Evolutionary conservation across 2,113 vertebrate species (phyloP).

Genomic region (Mormyrus lacerda): DNA sequence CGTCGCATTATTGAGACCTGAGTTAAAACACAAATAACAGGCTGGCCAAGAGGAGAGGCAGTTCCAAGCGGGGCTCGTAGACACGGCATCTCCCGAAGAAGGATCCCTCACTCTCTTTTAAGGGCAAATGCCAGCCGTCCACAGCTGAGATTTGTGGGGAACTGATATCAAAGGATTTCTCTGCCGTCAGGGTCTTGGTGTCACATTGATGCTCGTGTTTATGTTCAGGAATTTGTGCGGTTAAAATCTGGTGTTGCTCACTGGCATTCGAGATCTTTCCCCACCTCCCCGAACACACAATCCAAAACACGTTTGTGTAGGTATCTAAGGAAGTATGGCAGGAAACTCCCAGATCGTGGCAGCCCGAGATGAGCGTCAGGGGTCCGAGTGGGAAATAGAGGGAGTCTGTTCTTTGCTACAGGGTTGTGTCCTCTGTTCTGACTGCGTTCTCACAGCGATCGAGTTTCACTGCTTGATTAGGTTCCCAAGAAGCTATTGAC

Average conservation of each 20-base stretch:
- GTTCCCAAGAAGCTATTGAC: background rate
- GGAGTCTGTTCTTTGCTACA: background rate
- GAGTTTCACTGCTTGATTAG: background rate
- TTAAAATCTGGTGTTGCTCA: background rate
- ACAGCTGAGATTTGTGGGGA: background rate
- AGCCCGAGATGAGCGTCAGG: background rate
- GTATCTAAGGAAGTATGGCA: background rate
- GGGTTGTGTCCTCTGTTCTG: background rate
- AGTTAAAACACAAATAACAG: background rate
- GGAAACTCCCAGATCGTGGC: background rate
- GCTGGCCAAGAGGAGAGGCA: background rate
- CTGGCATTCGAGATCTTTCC: background rate
- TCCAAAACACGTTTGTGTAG: conserved; percentile 6
- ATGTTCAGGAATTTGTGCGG: background rate
- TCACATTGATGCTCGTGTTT: background rate
- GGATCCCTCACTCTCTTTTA: background rate
- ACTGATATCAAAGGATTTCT: background rate
- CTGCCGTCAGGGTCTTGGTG: background rate
- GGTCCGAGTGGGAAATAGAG: background rate
- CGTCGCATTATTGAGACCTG: background rate
- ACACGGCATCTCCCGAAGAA: background rate
- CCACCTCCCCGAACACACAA: background rate
- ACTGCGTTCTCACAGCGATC: background rate
- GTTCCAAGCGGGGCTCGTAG: background rate
- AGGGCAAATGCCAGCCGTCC: background rate